Conservation (phyloP, 2,888 invertebrate species). For the Xylocampa areola region DNA sequence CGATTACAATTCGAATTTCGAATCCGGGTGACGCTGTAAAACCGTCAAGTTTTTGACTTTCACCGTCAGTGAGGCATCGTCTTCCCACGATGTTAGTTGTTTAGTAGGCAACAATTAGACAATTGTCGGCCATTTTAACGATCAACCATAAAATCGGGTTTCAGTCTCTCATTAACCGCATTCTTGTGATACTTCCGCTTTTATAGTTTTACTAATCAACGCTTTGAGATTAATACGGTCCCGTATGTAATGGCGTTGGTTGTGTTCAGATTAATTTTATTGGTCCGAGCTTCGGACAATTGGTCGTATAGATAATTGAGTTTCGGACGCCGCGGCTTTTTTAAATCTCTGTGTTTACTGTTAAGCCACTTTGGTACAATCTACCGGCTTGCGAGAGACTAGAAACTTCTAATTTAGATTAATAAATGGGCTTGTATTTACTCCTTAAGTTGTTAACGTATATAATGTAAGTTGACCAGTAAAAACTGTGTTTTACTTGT, state of each 20-base stretch:
- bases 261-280: slow-evolving; percentile 87
- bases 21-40: slow-evolving; percentile 82
- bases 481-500: slow-evolving; percentile 47
- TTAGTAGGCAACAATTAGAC: slow-evolving; percentile 88
- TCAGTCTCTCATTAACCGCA: slow-evolving; percentile 88
- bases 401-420: slow-evolving; percentile 75
- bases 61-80: slow-evolving; percentile 80
- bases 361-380: slow-evolving; percentile 76
- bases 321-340: slow-evolving; percentile 80
- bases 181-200: slow-evolving; percentile 89
- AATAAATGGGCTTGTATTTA: slow-evolving; percentile 55
- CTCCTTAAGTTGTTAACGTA: slow-evolving; percentile 40
- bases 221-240: slow-evolving; percentile 87
- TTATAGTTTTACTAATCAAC: slow-evolving; percentile 90
- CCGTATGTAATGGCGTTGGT: slow-evolving; percentile 85
- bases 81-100: slow-evolving; percentile 87
- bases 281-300: slow-evolving; percentile 83
- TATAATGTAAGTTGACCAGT: slow-evolving; percentile 34
- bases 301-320: slow-evolving; percentile 89
- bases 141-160: slow-evolving; percentile 87
- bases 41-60: slow-evolving; percentile 80
- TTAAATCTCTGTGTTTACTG: slow-evolving; percentile 76
- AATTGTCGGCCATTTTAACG: slow-evolving; percentile 89
- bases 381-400: slow-evolving; percentile 64
- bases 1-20: slow-evolving; percentile 80